phyloP scores from a whole-genome alignment of 2,113 vertebrate species.

The human region GRCh38 chr6:148487501-148488000 shows the following conservation, averaged over 20 bases:
- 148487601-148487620: slow-evolving; percentile 94
- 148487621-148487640: slow-evolving; percentile 96
- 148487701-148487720: slow-evolving; percentile 97
- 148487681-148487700: slow-evolving; percentile 90
- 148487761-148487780: not conserved
- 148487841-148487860: not conserved
- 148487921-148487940: not conserved
- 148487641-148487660: slow-evolving; percentile 90
- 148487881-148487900: not conserved
- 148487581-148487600: not conserved
- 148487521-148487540: not conserved
- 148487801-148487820: not conserved
- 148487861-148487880: not conserved
- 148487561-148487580: rapidly evolving
- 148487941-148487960: not conserved
- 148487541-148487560: not conserved
- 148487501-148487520: not conserved
- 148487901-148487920: not conserved
- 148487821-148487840: not conserved
- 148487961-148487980: not conserved
- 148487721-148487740: slow-evolving; percentile 59
- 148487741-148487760: rapidly evolving
- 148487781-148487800: not conserved
- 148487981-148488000: not conserved
- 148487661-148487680: slow-evolving; percentile 93